Evolutionary conservation across 2,113 vertebrate genomes (phyloP), one percentile per base, ranked within the genome.

Genomic region (Neogobius melanostomus): DNA sequence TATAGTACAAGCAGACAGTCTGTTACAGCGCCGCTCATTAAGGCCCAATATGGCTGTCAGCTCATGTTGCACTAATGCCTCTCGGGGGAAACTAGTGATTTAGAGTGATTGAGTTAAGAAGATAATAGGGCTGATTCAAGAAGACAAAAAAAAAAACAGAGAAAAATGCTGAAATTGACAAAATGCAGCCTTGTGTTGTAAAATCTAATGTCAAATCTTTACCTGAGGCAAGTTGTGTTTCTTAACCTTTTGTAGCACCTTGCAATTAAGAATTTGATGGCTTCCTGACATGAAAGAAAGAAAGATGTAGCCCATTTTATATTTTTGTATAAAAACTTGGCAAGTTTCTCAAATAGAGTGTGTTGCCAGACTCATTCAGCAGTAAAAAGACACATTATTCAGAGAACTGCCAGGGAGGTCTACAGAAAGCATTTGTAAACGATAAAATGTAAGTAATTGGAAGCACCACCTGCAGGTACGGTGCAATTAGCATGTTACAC

Each of bases 1-100:
- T 45, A 21, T 21, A 51, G 51, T 77, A 61, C 62, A 81, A 81
- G 82, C 80, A 72, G 21, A 56, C 64, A 74, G 48, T 11, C 51
- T 36, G 63, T 44, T 52, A 69, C 11, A 73, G 52, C 47, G 56
- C 11, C 46, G 46, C 60, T 28, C 28, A 68, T 48, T 57, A 53
- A 36, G 56, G 14, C 11, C 7, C 15, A 51, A n/a, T 72, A 46
- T 11, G 79, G 28, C 42, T 14, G 46, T 72, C 64, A 71, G 60
- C 49, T 14, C 62, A 46, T 17, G 56, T 48, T 65, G 66, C 45
- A 70, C 59, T 64, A 61, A 61, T 61, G 36, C 48, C 57, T 72
- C 8, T 63, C 6, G 44, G 57, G 57, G 45, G 67, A 76, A 71
- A 52, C 46, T 47, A n/a, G 59, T 64, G 73, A 71, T 76, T 74